Conservation (phyloP, 2,797 vertebrate genomes). For the Discoglossus pictus region DNA sequence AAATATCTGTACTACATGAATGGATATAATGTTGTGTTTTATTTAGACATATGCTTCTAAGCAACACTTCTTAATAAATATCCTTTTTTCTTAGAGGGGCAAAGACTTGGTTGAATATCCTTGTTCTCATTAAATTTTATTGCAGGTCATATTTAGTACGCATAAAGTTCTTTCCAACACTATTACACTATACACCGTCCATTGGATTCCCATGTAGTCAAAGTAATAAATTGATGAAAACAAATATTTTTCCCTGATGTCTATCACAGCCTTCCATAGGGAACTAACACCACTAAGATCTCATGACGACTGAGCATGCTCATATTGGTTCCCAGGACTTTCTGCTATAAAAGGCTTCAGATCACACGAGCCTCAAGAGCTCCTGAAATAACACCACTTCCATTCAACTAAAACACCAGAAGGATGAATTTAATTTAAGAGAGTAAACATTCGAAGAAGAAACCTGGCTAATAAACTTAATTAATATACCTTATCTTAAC, state of each 20-base stretch:
- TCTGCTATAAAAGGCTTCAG: slow-evolving; percentile 13
- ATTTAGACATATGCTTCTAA: too few species aligned
- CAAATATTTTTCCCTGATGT: not conserved
- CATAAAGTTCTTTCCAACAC: not conserved
- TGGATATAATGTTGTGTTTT: too few species aligned
- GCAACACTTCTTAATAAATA: not conserved
- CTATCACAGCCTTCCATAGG: not conserved
- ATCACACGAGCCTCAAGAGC: slow-evolving; percentile 11
- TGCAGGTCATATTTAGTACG: not conserved
- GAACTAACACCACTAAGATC: not conserved
- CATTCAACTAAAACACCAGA: not conserved
- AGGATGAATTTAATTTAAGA: slow-evolving; percentile 20
- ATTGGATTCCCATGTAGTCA: not conserved
- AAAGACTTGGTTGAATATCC: not conserved
- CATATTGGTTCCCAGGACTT: slow-evolving; percentile 1
- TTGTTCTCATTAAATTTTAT: not conserved
- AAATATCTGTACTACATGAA: too few species aligned
- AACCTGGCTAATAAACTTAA: too few species aligned
- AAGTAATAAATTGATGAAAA: not conserved
- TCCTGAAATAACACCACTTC: slow-evolving; percentile 15
- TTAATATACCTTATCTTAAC: too few species aligned
- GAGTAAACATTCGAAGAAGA: slow-evolving; percentile 15
- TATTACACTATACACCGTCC: not conserved
- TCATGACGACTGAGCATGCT: not conserved
- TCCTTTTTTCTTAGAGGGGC: not conserved